Evolutionary conservation across 2,797 vertebrate species (phyloP), one percentile per base, ranked within the genome.

Genomic region (Poeciliopsis paucimaculata): DNA sequence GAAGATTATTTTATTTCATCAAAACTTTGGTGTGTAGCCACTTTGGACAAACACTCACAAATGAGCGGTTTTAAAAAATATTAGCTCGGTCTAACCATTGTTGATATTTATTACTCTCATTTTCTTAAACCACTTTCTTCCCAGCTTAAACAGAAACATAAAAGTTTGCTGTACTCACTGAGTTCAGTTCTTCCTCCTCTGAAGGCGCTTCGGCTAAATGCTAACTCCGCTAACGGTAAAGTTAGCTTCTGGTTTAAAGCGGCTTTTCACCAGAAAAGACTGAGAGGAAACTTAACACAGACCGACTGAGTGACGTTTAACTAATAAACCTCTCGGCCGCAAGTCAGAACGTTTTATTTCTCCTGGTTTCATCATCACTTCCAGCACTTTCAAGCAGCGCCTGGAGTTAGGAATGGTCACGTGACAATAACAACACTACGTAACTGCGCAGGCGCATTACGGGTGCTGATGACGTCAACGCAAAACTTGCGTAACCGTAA

Each of bases 381-480:
- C 4, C 2, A 23, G 12, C 11, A 57, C 1, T 47, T 51, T 39
- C 62, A 0, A 36, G 16, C 1, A 8, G 73, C 3, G 2, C 12
- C 10, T 1, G 45, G 3, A 26, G 20, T 16, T 3, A 16, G 11
- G 0, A 5, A 41, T 1, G 6, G 28, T 83, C 89, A 91, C 80
- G 84, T 92, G 91, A 81, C 76, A 66, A 87, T 11, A 88, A 84
- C 62, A 89, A 46, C n/a, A 0, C 7, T 6, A n/a, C 77, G 66
- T 20, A 1, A 0, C 0, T 0, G 31, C 86, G 87, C 85, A 85
- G 8, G 76, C 87, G 88, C 83, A 60, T 0, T 41, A 0, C 16
- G 18, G 9, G 18, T 7, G 11, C 13, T 57, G 72, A 36, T 53
- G 18, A 26, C 23, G 31, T 49, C 15, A 15, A 6, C 4, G 9